These are phyloP conservation scores for Corythornis madagascariensis DNA, from an alignment of 2,113 vertebrate genomes.

Conservation along the genomic window DNA sequence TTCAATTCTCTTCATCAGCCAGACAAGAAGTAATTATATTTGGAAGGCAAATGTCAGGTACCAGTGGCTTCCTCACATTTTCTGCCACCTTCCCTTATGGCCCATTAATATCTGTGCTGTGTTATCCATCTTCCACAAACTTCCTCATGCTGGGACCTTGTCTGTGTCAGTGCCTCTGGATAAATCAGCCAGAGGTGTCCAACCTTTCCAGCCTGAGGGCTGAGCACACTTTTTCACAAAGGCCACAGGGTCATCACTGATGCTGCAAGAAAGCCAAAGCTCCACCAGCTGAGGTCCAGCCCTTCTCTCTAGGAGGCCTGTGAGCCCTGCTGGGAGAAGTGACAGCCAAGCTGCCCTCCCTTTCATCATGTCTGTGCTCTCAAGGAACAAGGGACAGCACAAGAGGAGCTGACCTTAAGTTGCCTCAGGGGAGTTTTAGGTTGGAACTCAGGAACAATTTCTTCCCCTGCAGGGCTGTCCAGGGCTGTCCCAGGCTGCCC, in stretches of 20 bases:
- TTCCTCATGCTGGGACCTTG: neutral
- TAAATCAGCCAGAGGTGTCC: slow-evolving; percentile 27
- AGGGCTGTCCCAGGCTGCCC: neutral
- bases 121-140: slow-evolving; percentile 27
- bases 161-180: neutral
- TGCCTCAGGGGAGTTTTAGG: neutral
- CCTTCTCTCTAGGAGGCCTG: neutral
- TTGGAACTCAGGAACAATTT: neutral
- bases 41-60: neutral
- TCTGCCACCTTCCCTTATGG: neutral
- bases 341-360: neutral
- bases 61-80: neutral
- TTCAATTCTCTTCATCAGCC: neutral
- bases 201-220: neutral
- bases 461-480: too few species aligned
- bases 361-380: neutral
- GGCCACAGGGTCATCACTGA: neutral
- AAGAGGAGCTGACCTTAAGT: neutral
- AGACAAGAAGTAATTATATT: neutral
- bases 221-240: neutral
- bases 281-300: slow-evolving; percentile 47
- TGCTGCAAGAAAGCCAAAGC: neutral
- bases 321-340: neutral
- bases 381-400: neutral
- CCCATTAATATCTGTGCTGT: neutral